These are phyloP conservation scores for Drosophila tanythrix DNA, from an alignment of 2,888 invertebrate genomes.

Conservation along the genomic window DNA sequence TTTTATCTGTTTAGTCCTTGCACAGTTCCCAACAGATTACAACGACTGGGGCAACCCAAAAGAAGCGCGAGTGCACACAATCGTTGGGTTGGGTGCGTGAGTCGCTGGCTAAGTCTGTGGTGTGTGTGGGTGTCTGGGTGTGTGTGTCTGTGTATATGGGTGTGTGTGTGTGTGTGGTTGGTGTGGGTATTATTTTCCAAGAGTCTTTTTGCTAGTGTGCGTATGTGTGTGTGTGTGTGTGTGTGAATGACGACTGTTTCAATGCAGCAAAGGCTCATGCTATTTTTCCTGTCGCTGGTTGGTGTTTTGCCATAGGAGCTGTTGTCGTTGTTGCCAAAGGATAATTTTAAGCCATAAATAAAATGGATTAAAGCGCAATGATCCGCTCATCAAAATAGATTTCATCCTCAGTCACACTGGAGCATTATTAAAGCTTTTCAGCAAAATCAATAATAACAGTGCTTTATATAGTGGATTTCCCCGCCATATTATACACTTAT, in stretches of 20 bases:
- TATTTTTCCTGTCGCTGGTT: slow-evolving; percentile 49
- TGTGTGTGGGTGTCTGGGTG: slow-evolving; percentile 29
- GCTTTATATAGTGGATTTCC: slow-evolving; percentile 33
- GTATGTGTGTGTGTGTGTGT: slow-evolving; percentile 28
- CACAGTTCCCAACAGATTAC: slow-evolving; percentile 57
- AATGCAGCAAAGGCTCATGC: slow-evolving; percentile 54
- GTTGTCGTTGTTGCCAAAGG: slow-evolving; percentile 58
- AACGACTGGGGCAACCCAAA: slow-evolving; percentile 33
- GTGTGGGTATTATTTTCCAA: slow-evolving; percentile 45
- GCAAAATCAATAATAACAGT: slow-evolving; percentile 53
- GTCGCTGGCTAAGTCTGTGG: slow-evolving; percentile 37
- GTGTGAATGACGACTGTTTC: slow-evolving; percentile 63
- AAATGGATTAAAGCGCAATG: slow-evolving; percentile 81
- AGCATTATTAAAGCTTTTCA: slow-evolving; percentile 66
- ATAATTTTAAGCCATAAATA: slow-evolving; percentile 82
- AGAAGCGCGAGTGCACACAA: slow-evolving; percentile 38
- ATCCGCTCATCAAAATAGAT: slow-evolving; percentile 76
- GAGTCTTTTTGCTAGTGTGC: slow-evolving; percentile 41
- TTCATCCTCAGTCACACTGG: slow-evolving; percentile 50
- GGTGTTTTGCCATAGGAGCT: slow-evolving; percentile 29
- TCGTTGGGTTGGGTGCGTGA: slow-evolving; percentile 39
- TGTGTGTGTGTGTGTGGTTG: slow-evolving; percentile 19
- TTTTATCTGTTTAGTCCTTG: slow-evolving; percentile 44
- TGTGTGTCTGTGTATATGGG: slow-evolving; percentile 23
- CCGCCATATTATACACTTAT: slow-evolving; percentile 38